Percentiles rank a stretch among this genome's conserved stretches.
Conservation (phyloP, 2,888 invertebrate species). For the Synergus umbraculus region DNA sequence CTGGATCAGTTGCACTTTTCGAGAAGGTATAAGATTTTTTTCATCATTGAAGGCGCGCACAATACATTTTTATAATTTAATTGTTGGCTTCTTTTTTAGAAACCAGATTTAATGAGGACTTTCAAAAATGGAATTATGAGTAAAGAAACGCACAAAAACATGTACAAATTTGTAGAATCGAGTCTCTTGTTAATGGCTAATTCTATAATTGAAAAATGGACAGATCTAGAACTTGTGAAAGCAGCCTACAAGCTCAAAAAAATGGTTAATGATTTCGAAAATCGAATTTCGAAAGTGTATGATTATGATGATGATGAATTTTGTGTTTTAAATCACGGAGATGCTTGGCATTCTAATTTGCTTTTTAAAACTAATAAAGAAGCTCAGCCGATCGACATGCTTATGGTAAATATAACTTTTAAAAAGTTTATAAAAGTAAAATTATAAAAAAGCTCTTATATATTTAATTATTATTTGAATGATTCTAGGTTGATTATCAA, state of each 20-base stretch:
- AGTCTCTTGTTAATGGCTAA: conserved; percentile 32
- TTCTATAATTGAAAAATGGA: conserved; percentile 51
- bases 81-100: background rate
- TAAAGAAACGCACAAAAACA: conserved; percentile 48
- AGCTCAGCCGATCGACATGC: conserved; percentile 54
- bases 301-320: conserved; percentile 59
- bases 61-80: background rate
- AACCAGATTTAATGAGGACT: conserved; percentile 13
- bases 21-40: conserved; percentile 56
- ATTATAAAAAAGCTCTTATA: background rate
- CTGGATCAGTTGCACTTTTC: conserved; percentile 59
- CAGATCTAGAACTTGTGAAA: conserved; percentile 42
- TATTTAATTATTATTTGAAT: background rate
- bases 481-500: conserved; percentile 22
- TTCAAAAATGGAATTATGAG: conserved; percentile 29
- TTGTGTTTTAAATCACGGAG: conserved; percentile 66
- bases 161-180: conserved; percentile 42
- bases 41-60: background rate
- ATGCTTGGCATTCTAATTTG: conserved; percentile 64
- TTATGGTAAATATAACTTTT: conserved; percentile 53
- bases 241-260: conserved; percentile 53
- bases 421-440: background rate
- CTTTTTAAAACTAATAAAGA: conserved; percentile 59
- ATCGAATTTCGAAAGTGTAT: conserved; percentile 41
- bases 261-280: conserved; percentile 35